Evolutionary conservation across 2,113 vertebrate species (phyloP).

Genomic region (Meriones unguiculatus): DNA sequence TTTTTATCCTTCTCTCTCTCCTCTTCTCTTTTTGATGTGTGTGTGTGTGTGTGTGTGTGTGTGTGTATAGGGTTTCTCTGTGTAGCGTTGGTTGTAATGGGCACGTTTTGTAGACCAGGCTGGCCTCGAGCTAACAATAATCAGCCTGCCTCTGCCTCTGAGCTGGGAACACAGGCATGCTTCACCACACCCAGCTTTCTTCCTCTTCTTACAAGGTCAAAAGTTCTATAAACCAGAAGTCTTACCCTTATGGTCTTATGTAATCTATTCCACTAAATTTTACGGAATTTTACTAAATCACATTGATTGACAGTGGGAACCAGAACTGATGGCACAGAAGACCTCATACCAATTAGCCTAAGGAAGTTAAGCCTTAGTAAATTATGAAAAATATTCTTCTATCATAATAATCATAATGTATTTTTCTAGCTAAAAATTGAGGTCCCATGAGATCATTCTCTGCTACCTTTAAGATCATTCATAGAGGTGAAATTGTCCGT

Average conservation of each 20-base stretch:
- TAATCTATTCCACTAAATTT: neutral
- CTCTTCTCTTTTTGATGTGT: too few relatives aligned
- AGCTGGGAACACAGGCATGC: neutral
- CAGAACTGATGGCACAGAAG: neutral
- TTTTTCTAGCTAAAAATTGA: slow-evolving; percentile 23
- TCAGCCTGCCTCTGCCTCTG: too few relatives aligned
- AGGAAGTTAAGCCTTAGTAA: neutral
- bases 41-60: too few relatives aligned
- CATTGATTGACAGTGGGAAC: neutral
- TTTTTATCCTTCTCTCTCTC: too few relatives aligned
- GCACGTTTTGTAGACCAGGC: too few relatives aligned
- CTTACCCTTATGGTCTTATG: neutral
- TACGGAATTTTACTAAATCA: neutral
- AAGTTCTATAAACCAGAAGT: neutral
- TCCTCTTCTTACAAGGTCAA: neutral
- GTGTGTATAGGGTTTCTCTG: too few relatives aligned
- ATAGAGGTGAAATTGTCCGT: neutral
- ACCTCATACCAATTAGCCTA: neutral
- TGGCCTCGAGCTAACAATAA: too few relatives aligned
- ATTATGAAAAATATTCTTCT: neutral
- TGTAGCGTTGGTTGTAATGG: too few relatives aligned
- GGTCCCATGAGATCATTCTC: neutral
- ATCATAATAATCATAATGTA: neutral
- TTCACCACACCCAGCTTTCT: neutral
- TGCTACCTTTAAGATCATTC: neutral